phyloP scores from a whole-genome alignment of 2,888 invertebrate species.

The Eledone cirrhosa region DNA sequence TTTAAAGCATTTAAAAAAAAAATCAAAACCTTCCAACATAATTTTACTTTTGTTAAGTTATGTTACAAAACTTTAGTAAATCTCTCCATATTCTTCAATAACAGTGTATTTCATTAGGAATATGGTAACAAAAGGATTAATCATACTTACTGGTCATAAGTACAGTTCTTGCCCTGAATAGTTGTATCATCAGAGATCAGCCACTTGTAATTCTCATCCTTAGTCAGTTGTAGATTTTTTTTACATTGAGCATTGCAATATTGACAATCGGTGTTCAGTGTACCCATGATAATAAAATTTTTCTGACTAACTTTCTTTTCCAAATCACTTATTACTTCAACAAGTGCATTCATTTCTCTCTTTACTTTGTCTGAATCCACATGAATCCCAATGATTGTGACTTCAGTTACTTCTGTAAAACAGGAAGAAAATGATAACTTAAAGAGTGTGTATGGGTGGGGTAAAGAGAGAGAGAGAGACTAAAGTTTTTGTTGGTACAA shows the following conservation, averaged over 20 bases:
- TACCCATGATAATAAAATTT: conserved; percentile 59
- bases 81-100: no score
- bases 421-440: background rate
- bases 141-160: conserved; percentile 59
- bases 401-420: conserved; percentile 47
- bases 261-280: conserved; percentile 64
- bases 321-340: conserved; percentile 43
- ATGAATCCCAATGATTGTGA: conserved; percentile 56
- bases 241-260: conserved; percentile 49
- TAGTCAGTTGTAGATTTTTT: conserved; percentile 43
- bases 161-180: conserved; percentile 46
- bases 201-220: conserved; percentile 56
- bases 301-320: conserved; percentile 26
- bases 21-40: no score
- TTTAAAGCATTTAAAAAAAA: background rate
- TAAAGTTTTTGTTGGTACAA: background rate
- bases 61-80: no score
- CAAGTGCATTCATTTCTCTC: conserved; percentile 49
- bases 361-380: conserved; percentile 45
- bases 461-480: background rate
- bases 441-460: no score
- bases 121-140: background rate
- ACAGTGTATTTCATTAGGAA: no score
- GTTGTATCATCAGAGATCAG: conserved; percentile 63
- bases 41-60: no score